phyloP scores from a whole-genome alignment of 2,113 vertebrate genomes.

The Pomatorhinus ruficollis region DNA sequence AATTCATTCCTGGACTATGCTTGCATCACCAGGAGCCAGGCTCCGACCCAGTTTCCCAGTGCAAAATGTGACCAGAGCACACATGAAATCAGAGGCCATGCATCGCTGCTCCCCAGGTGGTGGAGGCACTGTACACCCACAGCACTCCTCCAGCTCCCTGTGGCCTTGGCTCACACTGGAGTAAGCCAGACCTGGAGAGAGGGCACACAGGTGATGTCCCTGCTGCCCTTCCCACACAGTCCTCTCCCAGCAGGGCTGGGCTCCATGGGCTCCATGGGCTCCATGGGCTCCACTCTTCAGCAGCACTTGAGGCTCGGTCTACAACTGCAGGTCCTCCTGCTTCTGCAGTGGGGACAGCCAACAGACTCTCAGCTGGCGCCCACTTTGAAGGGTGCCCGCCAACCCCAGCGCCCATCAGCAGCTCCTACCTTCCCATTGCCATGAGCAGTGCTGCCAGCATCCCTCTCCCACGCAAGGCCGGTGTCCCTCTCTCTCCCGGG shows the following conservation, averaged over 20 bases:
- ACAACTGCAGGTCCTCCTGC: accelerated
- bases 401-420: not conserved
- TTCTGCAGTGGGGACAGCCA: accelerated
- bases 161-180: accelerated
- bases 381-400: not conserved
- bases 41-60: not conserved
- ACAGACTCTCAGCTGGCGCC: accelerated
- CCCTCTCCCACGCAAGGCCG: not conserved
- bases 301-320: accelerated
- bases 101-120: accelerated
- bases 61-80: not conserved
- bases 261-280: accelerated
- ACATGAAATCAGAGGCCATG: accelerated
- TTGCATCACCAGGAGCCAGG: not conserved
- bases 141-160: accelerated
- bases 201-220: accelerated
- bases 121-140: accelerated
- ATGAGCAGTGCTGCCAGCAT: not conserved
- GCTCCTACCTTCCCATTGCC: not conserved
- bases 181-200: accelerated
- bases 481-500: not conserved
- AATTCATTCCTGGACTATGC: not conserved
- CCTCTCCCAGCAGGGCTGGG: not conserved
- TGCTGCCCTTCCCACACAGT: not conserved
- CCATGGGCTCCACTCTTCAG: accelerated